A percentile compares a stretch with the other conserved stretches of the same genome.
These are phyloP conservation scores for Oryzias curvinotus DNA, from an alignment of 2,113 vertebrate genomes.

Conservation along the genomic window DNA sequence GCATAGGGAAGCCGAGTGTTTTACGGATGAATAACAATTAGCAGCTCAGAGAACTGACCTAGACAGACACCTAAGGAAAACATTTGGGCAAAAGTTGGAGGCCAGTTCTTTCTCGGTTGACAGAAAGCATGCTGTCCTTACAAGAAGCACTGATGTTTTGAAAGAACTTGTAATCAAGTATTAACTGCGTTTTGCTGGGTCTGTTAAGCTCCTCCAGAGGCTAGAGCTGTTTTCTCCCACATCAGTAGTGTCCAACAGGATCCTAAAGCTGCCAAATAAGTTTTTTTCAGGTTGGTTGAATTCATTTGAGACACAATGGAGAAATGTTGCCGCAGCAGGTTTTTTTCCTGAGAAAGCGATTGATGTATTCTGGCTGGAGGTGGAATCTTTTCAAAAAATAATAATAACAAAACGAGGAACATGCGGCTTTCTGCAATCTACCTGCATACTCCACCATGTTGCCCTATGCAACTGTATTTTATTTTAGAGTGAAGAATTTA, in stretches of 20 bases:
- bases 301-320: not conserved
- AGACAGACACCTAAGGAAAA: not conserved
- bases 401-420: too few relatives aligned
- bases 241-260: not conserved
- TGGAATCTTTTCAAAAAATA: not conserved
- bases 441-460: too few relatives aligned
- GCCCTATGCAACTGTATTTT: too few relatives aligned
- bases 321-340: not conserved
- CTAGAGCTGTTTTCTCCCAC: not conserved
- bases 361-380: not conserved
- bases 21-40: not conserved
- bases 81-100: not conserved
- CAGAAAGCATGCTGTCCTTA: not conserved
- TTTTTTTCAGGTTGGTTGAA: not conserved
- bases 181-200: not conserved
- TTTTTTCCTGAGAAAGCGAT: not conserved
- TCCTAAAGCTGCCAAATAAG: not conserved
- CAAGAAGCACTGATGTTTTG: not conserved
- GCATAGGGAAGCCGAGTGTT: slow-evolving; percentile 4
- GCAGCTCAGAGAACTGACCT: not conserved
- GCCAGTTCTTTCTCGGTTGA: not conserved
- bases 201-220: not conserved
- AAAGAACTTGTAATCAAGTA: not conserved
- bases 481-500: too few relatives aligned
- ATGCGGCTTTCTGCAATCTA: too few relatives aligned